Evolutionary conservation across 1,140 invertebrate species (phyloP).

Genomic region (Rhopalosiphum padi): DNA sequence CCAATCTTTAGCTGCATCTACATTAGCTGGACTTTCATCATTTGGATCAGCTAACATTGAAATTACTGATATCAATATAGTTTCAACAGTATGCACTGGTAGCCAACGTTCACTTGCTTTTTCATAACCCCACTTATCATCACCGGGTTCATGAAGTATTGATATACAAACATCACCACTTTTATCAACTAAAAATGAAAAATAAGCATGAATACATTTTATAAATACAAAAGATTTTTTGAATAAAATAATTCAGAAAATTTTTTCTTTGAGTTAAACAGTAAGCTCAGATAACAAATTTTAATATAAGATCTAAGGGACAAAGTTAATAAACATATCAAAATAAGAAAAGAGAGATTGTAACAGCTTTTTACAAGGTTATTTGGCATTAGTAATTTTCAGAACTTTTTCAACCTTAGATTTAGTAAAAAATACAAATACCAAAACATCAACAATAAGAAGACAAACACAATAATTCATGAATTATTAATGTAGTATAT

Average conservation of each 20-base stretch:
- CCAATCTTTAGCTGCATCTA: constrained; percentile 99
- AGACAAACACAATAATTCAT: too few species aligned
- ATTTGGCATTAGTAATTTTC: background rate
- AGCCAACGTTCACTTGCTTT: constrained; percentile 98
- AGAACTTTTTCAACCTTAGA: background rate
- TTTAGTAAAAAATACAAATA: background rate
- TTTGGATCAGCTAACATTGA: constrained; percentile 99
- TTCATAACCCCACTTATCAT: constrained; percentile 99
- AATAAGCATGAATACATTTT: background rate
- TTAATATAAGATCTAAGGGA: background rate
- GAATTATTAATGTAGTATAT: too few species aligned
- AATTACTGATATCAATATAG: constrained; percentile 98
- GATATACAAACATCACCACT: constrained; percentile 99
- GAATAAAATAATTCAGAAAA: background rate
- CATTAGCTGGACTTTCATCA: constrained; percentile 99
- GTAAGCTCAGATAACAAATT: background rate
- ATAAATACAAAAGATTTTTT: background rate
- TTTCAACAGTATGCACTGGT: constrained; percentile 99
- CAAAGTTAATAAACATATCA: background rate
- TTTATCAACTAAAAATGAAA: constrained; percentile 83
- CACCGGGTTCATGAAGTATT: constrained; percentile 98
- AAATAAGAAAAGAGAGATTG: background rate
- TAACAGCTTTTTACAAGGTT: background rate
- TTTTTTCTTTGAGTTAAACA: background rate
- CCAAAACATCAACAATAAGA: too few species aligned